Base-by-base conservation (phyloP, 1,140 invertebrate species). In the Watersipora subatra region DNA sequence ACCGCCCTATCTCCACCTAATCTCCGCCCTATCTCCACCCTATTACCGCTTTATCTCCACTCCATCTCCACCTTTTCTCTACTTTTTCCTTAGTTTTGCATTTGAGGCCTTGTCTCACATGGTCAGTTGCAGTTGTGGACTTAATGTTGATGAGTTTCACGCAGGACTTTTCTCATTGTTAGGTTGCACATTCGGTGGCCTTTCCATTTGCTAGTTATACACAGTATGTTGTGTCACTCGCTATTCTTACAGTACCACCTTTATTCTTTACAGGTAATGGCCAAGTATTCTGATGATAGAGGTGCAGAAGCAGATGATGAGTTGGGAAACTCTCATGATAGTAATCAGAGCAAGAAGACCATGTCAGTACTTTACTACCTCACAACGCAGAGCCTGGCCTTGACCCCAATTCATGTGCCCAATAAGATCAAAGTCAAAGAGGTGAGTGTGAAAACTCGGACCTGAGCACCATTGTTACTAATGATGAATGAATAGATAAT, bases 321-420 rank as follows among this genome's bases (percentile, higher is more conserved):
- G 1, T 26, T 69, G 25, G 64, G 57, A 7, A 64, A 34, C 2
- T 70, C 68, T 17, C 57, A 65, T 25, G 71, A 69, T n/a, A 72
- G 64, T 68, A 63, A 66, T 26, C 68, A 66, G 22, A 67, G 66
- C 26, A 72, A 71, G 58, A 68, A 64, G 29, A 72, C 71, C 67
- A 79, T 79, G 65, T 81, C 82, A 12, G 77, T 80, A 12, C 66
- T 83, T 24, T 83, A 82, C 68, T 77, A 77, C 66, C 75, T 83
- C 65, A 75, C 81, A 68, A 73, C 73, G 15, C 72, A 73, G 26
- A 75, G 74, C 25, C 71, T 79, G 1, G 71, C 67, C 7, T 66
- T 83, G 17, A 73, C 73, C 2, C 78, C 78, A 7, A 70, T 82
- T 58, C 73, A 74, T 27, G 66, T 83, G 15, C 82, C 81, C 25